Percentiles rank a stretch among this genome's conserved stretches.
Evolutionary conservation across 2,797 vertebrate species (phyloP).

Genomic region (Anolis apletophallus): DNA sequence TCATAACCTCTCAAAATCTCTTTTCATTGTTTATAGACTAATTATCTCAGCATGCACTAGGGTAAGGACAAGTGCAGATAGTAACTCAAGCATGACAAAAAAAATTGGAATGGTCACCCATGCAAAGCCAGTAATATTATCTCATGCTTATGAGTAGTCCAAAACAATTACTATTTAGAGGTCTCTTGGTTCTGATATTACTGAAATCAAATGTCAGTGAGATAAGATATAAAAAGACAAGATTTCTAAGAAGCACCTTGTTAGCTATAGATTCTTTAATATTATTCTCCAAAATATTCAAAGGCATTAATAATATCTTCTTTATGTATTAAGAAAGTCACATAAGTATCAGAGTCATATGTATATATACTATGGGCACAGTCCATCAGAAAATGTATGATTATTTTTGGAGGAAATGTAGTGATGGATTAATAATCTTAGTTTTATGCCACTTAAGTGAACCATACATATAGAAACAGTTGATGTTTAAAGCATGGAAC

Average conservation of each 20-base stretch:
- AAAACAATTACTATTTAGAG: constrained; percentile 22
- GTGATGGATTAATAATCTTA: background rate
- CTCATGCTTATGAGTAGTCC: constrained; percentile 32
- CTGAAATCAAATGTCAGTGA: background rate
- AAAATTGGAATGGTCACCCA: constrained; percentile 41
- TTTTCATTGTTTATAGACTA: constrained; percentile 38
- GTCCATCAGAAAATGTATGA: no score
- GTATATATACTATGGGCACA: no score
- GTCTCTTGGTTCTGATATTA: background rate
- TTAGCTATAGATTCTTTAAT: background rate
- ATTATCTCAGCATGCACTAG: constrained; percentile 4
- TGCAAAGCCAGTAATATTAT: constrained; percentile 21
- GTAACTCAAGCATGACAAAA: constrained; percentile 52
- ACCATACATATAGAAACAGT: background rate
- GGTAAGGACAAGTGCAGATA: constrained; percentile 50
- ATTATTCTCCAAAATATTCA: background rate
- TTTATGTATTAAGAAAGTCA: no score
- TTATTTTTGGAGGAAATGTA: background rate
- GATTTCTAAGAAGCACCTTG: background rate
- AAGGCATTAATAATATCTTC: background rate
- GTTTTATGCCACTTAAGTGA: background rate
- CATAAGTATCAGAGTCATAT: no score
- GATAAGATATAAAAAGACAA: background rate
- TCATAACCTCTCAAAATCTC: background rate
- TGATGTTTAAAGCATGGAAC: background rate